Conservation (phyloP, 2,888 invertebrate genomes). For the Drosophila meridiana region DNA sequence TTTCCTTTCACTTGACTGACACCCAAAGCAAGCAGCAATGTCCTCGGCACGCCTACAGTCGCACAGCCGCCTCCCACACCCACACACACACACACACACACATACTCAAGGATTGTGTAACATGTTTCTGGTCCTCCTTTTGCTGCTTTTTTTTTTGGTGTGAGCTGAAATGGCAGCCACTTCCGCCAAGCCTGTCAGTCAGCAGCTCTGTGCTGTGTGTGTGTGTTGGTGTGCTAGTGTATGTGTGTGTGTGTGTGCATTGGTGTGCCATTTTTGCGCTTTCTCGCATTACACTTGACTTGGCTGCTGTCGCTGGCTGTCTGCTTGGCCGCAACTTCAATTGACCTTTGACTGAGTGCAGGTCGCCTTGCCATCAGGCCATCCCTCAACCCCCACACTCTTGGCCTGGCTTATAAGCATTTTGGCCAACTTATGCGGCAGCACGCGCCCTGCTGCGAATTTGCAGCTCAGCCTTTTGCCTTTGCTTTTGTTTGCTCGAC, state of each 20-base stretch:
- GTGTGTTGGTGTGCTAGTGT: constrained; percentile 3
- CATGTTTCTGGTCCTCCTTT: constrained; percentile 63
- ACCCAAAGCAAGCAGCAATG: constrained; percentile 64
- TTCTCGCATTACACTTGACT: constrained; percentile 76
- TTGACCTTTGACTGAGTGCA: constrained; percentile 78
- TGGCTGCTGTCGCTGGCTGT: constrained; percentile 48
- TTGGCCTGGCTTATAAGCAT: constrained; percentile 25
- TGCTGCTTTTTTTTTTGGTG: constrained; percentile 22
- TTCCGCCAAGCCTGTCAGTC: constrained; percentile 74
- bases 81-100: constrained; percentile 1
- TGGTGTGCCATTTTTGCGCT: constrained; percentile 67
- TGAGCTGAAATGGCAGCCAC: constrained; percentile 62
- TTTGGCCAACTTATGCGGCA: constrained; percentile 29
- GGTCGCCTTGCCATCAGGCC: not conserved
- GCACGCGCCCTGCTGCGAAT: constrained; percentile 22
- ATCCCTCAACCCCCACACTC: not conserved
- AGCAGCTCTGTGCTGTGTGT: constrained; percentile 32
- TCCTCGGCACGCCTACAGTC: constrained; percentile 48
- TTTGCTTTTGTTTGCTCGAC: constrained; percentile 31
- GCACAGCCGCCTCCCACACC: not conserved
- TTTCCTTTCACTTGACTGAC: constrained; percentile 81
- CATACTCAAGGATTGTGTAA: constrained; percentile 76
- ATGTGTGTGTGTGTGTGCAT: constrained; percentile 26
- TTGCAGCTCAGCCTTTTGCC: constrained; percentile 20
- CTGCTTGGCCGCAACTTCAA: constrained; percentile 69